phyloP scores from a whole-genome alignment of 2,113 vertebrate species.

The Dasyornis broadbenti region DNA sequence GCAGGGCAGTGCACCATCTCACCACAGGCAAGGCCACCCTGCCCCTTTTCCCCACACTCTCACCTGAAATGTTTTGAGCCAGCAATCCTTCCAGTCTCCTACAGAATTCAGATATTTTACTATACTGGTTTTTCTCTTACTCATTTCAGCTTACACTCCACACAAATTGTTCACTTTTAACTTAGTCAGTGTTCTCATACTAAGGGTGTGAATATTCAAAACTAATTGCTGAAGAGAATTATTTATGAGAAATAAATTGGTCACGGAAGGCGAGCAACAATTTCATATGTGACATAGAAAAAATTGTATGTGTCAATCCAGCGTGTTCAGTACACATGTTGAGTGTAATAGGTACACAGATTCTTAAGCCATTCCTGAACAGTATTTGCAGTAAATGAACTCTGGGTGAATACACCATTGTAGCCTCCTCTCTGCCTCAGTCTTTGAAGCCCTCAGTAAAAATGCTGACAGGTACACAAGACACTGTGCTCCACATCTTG shows the following conservation, averaged over 20 bases:
- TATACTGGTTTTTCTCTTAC: not conserved
- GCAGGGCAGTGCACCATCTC: not conserved
- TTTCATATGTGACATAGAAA: not conserved
- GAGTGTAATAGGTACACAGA: not conserved
- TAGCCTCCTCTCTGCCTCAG: not conserved
- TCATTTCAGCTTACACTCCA: not conserved
- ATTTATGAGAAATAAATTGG: not conserved
- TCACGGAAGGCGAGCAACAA: not conserved
- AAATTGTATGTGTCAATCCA: not conserved
- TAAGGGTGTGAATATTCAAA: not conserved
- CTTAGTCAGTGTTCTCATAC: not conserved
- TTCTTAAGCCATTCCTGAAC: not conserved
- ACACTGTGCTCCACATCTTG: not conserved
- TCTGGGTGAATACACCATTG: not conserved
- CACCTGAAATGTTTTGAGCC: rapidly evolving
- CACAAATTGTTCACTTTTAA: not conserved
- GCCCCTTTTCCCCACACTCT: rapidly evolving
- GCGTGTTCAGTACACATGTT: not conserved
- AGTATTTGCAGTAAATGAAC: not conserved
- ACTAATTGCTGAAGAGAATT: not conserved
- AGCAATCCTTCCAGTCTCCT: not conserved
- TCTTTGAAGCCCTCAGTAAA: not conserved
- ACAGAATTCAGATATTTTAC: not conserved
- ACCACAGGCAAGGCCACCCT: not conserved
- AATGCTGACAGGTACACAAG: not conserved